Evolutionary conservation across 2,888 invertebrate genomes (phyloP), one percentile per base, ranked within the genome.

Genomic region (Habroteleia sp.): DNA sequence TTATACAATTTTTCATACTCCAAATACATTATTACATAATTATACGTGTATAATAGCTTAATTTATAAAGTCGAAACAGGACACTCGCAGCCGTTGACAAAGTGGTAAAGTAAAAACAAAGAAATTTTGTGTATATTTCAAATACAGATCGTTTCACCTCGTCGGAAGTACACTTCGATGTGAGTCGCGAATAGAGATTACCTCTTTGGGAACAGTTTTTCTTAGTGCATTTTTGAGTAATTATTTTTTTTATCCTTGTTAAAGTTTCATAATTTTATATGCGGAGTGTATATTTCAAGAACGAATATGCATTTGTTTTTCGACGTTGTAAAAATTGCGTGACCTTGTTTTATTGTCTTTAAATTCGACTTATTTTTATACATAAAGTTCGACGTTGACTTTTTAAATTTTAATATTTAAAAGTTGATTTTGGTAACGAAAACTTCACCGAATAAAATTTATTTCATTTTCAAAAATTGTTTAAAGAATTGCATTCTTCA

Each of bases 21-120:
- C 37, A 58, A 31, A 35, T 23, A 48, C 48, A 54, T 69, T 60
- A 50, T 52, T 52, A 60, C 42, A 60, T 50, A 35, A 54, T 37
- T 74, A 62, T 48, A 74, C 44, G 29, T 62, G 54, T 65, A 44
- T 60, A 66, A 74, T 27, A 48, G 39, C 68, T 74, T 68, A 46
- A 41, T 48, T 48, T 52, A 7, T 54, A 25, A 46, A 23, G 20
- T 25, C 16, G 5, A 39, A 31, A 62, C 23, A n/a, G n/a, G n/a
- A n/a, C 52, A 65, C 65, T 54, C 54, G 65, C 39, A 39, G 39
- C 17, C 10, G 5, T 16, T 16, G 3, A 37, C 16, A 37, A 14
- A 33, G 1, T 20, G 20, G 20, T 2, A 20, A 20, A 20, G 20
- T 33, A 5, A 13, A 33, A 13, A 3, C 10, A 10, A 29, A 10